Evolutionary conservation across 2,113 vertebrate genomes (phyloP), one percentile per base, ranked within the genome.

Genomic region (Anhinga anhinga): DNA sequence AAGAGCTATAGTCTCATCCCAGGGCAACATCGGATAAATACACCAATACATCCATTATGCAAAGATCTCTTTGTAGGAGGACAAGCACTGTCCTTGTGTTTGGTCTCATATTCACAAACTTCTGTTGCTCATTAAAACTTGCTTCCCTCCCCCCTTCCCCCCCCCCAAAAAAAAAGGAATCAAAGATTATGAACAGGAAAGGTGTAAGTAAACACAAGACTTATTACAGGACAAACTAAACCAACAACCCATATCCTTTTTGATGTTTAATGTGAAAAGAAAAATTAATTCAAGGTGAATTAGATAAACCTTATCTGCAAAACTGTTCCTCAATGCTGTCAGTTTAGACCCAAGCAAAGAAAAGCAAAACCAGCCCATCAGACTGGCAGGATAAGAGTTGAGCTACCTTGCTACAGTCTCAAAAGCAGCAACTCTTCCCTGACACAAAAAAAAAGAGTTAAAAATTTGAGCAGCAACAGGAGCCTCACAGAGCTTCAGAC

Each of bases 111-210:
- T 34, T 87, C 63, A 72, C 20, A 15, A 56, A 50, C 9, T 86
- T 87, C 38, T 71, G 27, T 1, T 36, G 18, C 26, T 79, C 38
- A 26, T 56, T 44, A 85, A 89, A 91, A 96, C 7, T 23, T 67
- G 27, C 5, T 69, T n/a, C 16, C 15, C 3, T 13, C 3, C 4
- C 2, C 7, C n/a, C n/a, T n/a, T n/a, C n/a, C n/a, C n/a, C n/a
- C n/a, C n/a, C n/a, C n/a, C 38, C 8, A 40, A 40, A 0, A 6
- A 47, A 55, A 82, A 70, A 27, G 15, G 20, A 84, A 74, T 11
- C 7, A 40, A 50, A 53, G 27, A 82, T 45, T 78, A 71, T 36
- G 50, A 73, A 76, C 5, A 76, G 32, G 36, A 77, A 80, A 79
- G 27, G 30, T 3, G 0, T 45, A 82, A 90, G 19, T 62, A 32